Conservation (phyloP, 1,140 invertebrate genomes). For the Berghia stephanieae region DNA sequence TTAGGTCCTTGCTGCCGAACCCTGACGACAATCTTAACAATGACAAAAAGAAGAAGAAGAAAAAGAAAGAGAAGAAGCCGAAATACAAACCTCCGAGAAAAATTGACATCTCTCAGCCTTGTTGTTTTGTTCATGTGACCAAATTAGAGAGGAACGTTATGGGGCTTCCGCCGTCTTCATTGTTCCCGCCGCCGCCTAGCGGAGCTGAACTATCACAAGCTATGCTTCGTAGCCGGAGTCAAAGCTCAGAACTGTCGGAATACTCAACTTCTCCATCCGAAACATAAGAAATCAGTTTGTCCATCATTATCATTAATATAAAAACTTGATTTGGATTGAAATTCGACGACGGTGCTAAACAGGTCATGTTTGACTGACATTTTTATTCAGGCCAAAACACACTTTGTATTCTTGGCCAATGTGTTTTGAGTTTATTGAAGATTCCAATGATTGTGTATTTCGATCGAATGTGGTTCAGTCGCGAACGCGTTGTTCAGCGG, state of each 20-base stretch:
- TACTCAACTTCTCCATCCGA: conserved; percentile 33
- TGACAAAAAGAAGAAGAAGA: conserved; percentile 67
- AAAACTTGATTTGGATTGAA: too few relatives aligned
- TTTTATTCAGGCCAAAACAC: too few relatives aligned
- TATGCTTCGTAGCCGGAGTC: conserved; percentile 30
- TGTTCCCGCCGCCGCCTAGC: conserved; percentile 32
- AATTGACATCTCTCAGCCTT: conserved; percentile 85
- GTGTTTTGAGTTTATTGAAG: too few relatives aligned
- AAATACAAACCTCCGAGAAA: conserved; percentile 75
- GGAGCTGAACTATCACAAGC: conserved; percentile 11
- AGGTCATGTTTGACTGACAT: too few relatives aligned
- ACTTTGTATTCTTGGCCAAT: too few relatives aligned
- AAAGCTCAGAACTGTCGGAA: conserved; percentile 40
- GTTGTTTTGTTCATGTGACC: conserved; percentile 87
- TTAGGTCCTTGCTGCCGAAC: conserved; percentile 78
- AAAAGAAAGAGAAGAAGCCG: conserved; percentile 47
- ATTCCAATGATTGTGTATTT: too few relatives aligned
- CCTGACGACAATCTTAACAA: conserved; percentile 82
- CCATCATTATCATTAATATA: too few relatives aligned
- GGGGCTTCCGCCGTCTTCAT: not conserved
- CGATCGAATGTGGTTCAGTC: too few relatives aligned
- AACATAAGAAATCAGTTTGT: too few relatives aligned
- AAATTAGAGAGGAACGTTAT: conserved; percentile 74
- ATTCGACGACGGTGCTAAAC: too few relatives aligned
- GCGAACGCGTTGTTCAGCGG: too few relatives aligned